Evolutionary conservation across 2,113 vertebrate genomes (phyloP), one percentile per base, ranked within the genome.

Genomic region (Rhinolophus sinicus): DNA sequence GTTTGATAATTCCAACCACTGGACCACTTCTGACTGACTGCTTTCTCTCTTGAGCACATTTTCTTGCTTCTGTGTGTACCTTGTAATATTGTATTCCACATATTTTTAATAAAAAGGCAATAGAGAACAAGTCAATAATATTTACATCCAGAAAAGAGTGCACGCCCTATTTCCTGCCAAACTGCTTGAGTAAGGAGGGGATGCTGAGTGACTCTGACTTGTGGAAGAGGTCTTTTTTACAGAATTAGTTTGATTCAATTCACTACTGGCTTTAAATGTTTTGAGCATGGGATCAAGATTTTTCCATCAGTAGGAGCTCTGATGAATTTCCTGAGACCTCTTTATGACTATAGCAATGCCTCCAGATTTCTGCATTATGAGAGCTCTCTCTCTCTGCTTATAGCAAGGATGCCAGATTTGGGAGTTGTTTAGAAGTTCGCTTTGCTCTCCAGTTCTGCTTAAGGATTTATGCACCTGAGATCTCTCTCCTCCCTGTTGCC

Each of bases 21-120:
- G 8, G 58, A 58, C 56, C 35, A 75, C 56, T 30, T 77, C 35
- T 65, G 35, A 75, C 35, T 52, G 33, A 88, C 30, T 64, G 15
- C 62, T 88, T 94, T 56, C 76, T 83, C 92, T 83, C 33, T 65
- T n/a, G n/a, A 83, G 30, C 35, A 56, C 1, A 30, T 58, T 76
- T 91, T 62, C 44, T 76, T 86, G 67, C n/a, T 95, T 65, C 76
- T 94, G 24, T 85, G 75, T 80, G 33, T 73, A 21, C 6, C n/a
- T 69, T 60, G 30, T 52, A 76, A 76, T 40, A 50, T 19, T 50
- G 2, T n/a, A 77, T 58, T 87, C 7, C 21, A 87, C 52, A 52
- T 38, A 83, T 83, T 83, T 92, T 90, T 33, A 72, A 47, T 28
- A 40, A 69, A 69, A 75, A 65, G 80, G 38, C 6, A 47, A 38